phyloP scores from a whole-genome alignment of 2,888 invertebrate genomes.

The Nomada fucata region DNA sequence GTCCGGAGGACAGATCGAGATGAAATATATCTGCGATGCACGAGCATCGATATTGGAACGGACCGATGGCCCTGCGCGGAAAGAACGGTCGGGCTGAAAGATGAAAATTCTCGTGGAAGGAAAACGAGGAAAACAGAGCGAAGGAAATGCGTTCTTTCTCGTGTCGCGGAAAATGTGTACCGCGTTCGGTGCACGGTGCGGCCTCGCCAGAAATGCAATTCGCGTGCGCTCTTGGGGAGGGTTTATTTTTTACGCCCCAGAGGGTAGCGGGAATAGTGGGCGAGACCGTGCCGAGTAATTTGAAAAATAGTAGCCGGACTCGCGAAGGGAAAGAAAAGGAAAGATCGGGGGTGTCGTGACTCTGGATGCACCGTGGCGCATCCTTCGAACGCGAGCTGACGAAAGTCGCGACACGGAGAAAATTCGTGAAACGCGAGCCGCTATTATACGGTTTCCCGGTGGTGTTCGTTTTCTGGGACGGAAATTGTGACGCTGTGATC shows the following conservation, averaged over 20 bases:
- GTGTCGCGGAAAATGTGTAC: constrained; percentile 22
- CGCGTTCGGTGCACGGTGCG: not conserved
- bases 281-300: constrained; percentile 1
- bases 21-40: not conserved
- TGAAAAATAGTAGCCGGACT: constrained; percentile 11
- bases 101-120: not conserved
- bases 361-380: not conserved
- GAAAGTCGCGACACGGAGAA: constrained; percentile 15
- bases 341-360: constrained; percentile 4
- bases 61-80: not conserved
- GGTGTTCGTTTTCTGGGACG: not conserved
- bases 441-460: constrained; percentile 1
- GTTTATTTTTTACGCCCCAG: constrained; percentile 31
- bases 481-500: not conserved
- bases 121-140: too few relatives aligned
- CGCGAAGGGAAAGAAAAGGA: not conserved
- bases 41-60: not conserved
- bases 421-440: constrained; percentile 31
- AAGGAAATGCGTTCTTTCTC: too few relatives aligned
- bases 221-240: constrained; percentile 8
- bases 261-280: not conserved
- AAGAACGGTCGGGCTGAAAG: not conserved
- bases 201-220: not conserved
- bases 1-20: not conserved
- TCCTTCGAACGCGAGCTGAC: constrained; percentile 20